Evolutionary conservation across 2,113 vertebrate genomes (phyloP).

Genomic region (Daboia siamensis): DNA sequence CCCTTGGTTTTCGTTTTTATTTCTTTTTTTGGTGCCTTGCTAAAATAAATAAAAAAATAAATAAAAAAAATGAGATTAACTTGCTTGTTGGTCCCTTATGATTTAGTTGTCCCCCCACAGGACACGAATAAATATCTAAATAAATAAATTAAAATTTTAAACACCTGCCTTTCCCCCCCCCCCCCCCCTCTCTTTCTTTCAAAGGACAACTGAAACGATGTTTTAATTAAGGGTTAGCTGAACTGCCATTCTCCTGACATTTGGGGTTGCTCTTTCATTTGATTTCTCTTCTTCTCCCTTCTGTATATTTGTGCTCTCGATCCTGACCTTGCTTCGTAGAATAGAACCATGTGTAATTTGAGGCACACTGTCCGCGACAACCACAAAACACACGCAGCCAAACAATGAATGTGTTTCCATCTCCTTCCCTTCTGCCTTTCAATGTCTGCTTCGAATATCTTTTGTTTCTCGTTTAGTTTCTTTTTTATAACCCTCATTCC

Average conservation of each 20-base stretch:
- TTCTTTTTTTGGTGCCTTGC: constrained; percentile 41
- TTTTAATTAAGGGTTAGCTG: constrained; percentile 87
- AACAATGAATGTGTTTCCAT: constrained; percentile 30
- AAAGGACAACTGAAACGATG: constrained; percentile 82
- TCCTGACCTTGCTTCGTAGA: constrained; percentile 33
- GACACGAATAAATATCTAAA: constrained; percentile 42
- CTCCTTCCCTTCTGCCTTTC: not conserved
- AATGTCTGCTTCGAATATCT: constrained; percentile 26
- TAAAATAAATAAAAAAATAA: not conserved
- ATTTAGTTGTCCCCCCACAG: constrained; percentile 18
- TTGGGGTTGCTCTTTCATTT: not conserved
- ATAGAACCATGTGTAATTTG: constrained; percentile 8
- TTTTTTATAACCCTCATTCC: constrained; percentile 29
- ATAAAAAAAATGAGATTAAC: constrained; percentile 50
- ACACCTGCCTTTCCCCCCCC: constrained; percentile 62
- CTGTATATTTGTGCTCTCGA: not conserved
- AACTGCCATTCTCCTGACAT: constrained; percentile 50
- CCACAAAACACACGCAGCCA: not conserved
- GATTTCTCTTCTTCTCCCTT: not conserved
- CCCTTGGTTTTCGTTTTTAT: not conserved
- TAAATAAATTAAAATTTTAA: constrained; percentile 18
- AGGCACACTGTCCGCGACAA: not conserved
- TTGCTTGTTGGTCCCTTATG: constrained; percentile 65
- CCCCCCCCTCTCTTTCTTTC: not conserved
- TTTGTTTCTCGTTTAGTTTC: not conserved